phyloP scores from a whole-genome alignment of 2,113 vertebrate genomes.

The Sarotherodon lohbergeri region DNA sequence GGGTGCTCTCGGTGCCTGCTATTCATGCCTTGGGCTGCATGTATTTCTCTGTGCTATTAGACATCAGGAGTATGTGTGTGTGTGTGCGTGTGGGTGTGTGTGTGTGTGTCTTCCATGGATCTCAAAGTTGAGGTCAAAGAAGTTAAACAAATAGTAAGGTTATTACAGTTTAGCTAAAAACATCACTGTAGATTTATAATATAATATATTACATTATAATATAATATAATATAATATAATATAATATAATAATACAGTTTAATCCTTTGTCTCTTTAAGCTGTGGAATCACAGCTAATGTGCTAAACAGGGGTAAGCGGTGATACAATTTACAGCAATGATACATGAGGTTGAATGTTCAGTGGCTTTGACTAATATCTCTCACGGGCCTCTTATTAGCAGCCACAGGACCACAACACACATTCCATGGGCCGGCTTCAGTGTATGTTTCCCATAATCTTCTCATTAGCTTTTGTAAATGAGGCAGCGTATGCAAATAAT shows the following conservation, averaged over 20 bases:
- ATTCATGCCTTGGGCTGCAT: not conserved
- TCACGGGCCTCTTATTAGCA: constrained; percentile 18
- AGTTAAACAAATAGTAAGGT: not conserved
- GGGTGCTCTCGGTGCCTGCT: not conserved
- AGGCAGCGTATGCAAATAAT: constrained; percentile 68
- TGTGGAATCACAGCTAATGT: not conserved
- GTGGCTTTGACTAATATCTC: constrained; percentile 24
- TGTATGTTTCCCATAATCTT: constrained; percentile 59
- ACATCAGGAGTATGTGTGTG: not conserved
- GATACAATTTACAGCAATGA: not conserved
- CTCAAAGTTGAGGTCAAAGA: not conserved
- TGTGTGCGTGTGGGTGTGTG: not conserved
- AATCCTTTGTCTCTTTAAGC: not conserved
- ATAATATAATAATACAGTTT: not conserved
- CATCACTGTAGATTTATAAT: not conserved
- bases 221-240: not conserved
- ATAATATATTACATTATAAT: not conserved
- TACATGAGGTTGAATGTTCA: not conserved
- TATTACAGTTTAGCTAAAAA: not conserved
- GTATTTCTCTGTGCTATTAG: constrained; percentile 7
- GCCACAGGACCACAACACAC: constrained; percentile 45
- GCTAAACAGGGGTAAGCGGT: not conserved
- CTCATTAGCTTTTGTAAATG: constrained; percentile 73
- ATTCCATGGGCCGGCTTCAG: constrained; percentile 26
- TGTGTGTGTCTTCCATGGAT: not conserved